phyloP scores from a whole-genome alignment of 2,797 vertebrate species.

The Siniperca obscura region DNA sequence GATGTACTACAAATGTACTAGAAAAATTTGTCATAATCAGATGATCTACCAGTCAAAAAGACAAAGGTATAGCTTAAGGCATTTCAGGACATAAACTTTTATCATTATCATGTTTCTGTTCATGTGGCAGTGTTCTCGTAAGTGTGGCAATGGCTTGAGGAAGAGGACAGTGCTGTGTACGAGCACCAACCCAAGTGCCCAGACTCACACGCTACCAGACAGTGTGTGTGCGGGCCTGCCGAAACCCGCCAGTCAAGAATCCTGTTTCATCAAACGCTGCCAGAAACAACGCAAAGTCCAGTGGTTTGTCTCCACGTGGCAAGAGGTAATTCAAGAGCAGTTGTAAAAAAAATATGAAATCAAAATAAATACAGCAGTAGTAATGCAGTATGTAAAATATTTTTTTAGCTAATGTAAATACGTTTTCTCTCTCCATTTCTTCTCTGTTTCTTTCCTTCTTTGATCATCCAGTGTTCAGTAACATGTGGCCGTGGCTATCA shows the following conservation, averaged over 20 bases:
- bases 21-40: neutral
- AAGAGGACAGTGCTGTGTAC: constrained; percentile 87
- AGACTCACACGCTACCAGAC: constrained; percentile 78
- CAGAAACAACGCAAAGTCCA: constrained; percentile 88
- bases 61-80: neutral
- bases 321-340: constrained; percentile 80
- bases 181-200: constrained; percentile 74
- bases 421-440: constrained; percentile 6
- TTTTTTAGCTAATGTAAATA: neutral
- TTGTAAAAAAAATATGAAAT: neutral
- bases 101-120: constrained; percentile 15
- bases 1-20: neutral
- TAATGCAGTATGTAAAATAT: neutral
- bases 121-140: constrained; percentile 88
- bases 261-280: constrained; percentile 88
- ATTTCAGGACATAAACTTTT: neutral
- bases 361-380: constrained; percentile 12
- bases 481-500: constrained; percentile 89
- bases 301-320: constrained; percentile 92
- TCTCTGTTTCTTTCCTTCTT: constrained; percentile 11
- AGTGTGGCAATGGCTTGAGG: constrained; percentile 90
- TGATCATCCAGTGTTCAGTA: constrained; percentile 86
- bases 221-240: constrained; percentile 78
- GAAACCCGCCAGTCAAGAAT: constrained; percentile 87
- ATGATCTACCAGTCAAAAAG: neutral